phyloP scores from a whole-genome alignment of 2,797 vertebrate genomes.

The Salmo trutta region DNA sequence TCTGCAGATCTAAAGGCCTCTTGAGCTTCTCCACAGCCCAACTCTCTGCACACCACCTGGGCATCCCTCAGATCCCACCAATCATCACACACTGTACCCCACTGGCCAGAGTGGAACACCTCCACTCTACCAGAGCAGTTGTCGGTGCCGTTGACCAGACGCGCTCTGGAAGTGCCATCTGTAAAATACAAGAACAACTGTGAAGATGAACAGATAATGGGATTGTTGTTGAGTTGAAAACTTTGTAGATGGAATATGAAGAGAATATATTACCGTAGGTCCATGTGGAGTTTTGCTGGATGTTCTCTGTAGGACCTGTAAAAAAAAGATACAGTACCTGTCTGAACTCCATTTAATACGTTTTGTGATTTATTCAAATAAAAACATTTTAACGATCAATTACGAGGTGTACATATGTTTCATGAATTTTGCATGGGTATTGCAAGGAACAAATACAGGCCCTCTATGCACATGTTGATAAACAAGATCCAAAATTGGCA shows the following conservation, averaged over 20 bases:
- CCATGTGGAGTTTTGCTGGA: background rate
- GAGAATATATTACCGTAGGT: background rate
- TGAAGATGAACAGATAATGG: background rate
- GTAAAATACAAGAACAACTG: background rate
- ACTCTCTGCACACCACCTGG: slow-evolving; percentile 45
- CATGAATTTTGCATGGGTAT: too few species aligned
- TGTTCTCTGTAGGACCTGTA: background rate
- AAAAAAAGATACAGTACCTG: background rate
- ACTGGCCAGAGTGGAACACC: slow-evolving; percentile 11
- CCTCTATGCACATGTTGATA: too few species aligned
- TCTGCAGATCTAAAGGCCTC: background rate
- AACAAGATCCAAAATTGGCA: too few species aligned
- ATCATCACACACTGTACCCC: slow-evolving; percentile 32
- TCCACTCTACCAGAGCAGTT: slow-evolving; percentile 24
- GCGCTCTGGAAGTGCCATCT: background rate
- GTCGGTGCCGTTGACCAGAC: slow-evolving; percentile 13
- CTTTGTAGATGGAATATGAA: background rate
- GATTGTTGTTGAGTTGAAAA: background rate
- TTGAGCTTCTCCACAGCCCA: slow-evolving; percentile 24
- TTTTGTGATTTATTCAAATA: too few species aligned
- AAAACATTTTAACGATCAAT: too few species aligned
- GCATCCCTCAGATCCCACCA: slow-evolving; percentile 21
- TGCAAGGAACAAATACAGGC: too few species aligned
- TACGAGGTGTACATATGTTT: too few species aligned
- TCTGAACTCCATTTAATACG: too few species aligned